A percentile compares a stretch with the other conserved stretches of the same genome.
Conservation (phyloP, 2,888 invertebrate genomes). For the Sesia bembeciformis region DNA sequence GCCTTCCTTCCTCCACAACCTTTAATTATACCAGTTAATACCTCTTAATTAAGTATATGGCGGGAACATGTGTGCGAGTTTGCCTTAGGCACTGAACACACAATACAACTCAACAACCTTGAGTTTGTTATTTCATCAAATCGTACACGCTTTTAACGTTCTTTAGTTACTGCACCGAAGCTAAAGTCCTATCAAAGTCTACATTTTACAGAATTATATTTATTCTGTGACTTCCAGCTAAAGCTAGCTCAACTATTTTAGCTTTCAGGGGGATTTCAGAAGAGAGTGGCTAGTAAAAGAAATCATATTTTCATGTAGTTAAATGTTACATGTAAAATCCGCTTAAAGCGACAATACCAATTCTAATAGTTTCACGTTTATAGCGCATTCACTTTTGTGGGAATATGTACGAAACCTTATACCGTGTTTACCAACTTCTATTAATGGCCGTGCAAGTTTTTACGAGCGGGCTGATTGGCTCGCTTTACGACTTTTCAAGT, state of each 20-base stretch:
- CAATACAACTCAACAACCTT: background rate
- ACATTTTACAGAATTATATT: background rate
- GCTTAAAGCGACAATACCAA: too few relatives aligned
- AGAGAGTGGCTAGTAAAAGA: too few relatives aligned
- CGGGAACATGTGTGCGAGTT: background rate
- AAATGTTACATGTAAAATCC: too few relatives aligned
- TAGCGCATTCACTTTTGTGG: background rate
- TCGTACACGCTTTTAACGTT: background rate
- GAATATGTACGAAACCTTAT: background rate
- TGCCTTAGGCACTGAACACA: background rate
- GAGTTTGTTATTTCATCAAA: background rate
- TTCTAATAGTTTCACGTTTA: too few relatives aligned
- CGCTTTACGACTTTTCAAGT: slow-evolving; percentile 1
- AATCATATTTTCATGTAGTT: too few relatives aligned
- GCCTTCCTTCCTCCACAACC: slow-evolving; percentile 17
- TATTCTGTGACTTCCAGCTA: background rate
- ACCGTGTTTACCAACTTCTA: background rate
- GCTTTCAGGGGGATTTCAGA: too few relatives aligned
- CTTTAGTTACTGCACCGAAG: background rate
- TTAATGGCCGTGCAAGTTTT: background rate
- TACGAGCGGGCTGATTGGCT: slow-evolving; percentile 1
- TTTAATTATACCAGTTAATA: slow-evolving; percentile 39
- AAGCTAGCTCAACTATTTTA: too few relatives aligned
- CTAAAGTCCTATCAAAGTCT: background rate
- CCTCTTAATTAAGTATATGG: slow-evolving; percentile 34